Percentiles rank a stretch among this genome's conserved stretches.
Conservation (phyloP, 2,113 vertebrate species). For the Brachirus orientalis region DNA sequence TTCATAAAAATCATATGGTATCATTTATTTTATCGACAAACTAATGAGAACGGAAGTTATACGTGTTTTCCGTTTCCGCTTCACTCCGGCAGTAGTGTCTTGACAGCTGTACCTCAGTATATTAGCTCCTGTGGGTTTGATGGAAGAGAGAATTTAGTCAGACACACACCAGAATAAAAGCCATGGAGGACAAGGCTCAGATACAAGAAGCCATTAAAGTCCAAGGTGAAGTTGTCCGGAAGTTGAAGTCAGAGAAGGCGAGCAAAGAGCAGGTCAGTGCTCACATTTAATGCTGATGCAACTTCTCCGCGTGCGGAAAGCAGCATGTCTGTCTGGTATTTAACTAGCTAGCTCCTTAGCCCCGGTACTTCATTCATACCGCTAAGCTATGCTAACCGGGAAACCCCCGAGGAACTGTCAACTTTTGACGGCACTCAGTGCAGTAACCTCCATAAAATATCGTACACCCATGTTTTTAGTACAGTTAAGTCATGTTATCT, state of each 20-base stretch:
- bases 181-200: conserved; percentile 77
- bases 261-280: conserved; percentile 81
- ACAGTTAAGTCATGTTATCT: too few species aligned
- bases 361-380: not conserved
- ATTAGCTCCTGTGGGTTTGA: fast-evolving
- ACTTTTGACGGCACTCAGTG: too few species aligned
- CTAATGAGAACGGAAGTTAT: not conserved
- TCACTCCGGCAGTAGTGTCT: fast-evolving
- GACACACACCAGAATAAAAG: not conserved
- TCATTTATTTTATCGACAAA: too few species aligned
- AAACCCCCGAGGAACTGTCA: too few species aligned
- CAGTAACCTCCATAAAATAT: too few species aligned
- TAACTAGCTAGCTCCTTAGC: not conserved
- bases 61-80: conserved; percentile 40
- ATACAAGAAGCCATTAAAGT: conserved; percentile 79
- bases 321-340: not conserved
- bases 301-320: conserved; percentile 1
- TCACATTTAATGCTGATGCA: not conserved
- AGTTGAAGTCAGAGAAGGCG: conserved; percentile 80
- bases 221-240: conserved; percentile 82
- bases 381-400: not conserved
- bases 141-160: not conserved
- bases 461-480: too few species aligned
- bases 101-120: not conserved
- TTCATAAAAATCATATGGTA: too few species aligned